Percentiles rank a stretch among this genome's conserved stretches.
Evolutionary conservation across 1,140 invertebrate genomes (phyloP).

Genomic region (Geopemphigus sp.): DNA sequence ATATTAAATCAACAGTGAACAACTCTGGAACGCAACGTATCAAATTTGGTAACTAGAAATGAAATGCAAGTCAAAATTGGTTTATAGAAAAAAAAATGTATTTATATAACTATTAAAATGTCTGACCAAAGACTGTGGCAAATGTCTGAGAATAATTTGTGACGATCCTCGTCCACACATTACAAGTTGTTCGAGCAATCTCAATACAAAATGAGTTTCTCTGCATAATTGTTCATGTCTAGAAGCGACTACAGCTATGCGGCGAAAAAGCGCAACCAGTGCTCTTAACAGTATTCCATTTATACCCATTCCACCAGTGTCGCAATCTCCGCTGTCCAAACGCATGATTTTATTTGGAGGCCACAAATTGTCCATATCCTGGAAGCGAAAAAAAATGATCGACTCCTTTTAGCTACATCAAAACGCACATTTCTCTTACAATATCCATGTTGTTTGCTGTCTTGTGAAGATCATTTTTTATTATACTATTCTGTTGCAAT

Average conservation of each 20-base stretch:
- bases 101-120: background rate
- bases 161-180: constrained; percentile 75
- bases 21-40: constrained; percentile 74
- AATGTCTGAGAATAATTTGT: constrained; percentile 72
- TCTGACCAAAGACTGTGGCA: constrained; percentile 70
- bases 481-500: constrained; percentile 52
- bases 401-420: background rate
- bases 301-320: background rate
- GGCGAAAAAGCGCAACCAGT: constrained; percentile 67
- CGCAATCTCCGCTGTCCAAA: constrained; percentile 44
- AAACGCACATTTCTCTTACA: background rate
- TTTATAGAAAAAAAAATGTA: background rate
- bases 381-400: background rate
- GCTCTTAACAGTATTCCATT: constrained; percentile 60
- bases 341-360: constrained; percentile 53
- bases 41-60: constrained; percentile 66
- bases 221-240: constrained; percentile 75
- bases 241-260: constrained; percentile 71
- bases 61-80: constrained; percentile 13
- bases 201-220: constrained; percentile 81
- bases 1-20: constrained; percentile 69
- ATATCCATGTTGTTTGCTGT: constrained; percentile 47
- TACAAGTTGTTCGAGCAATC: constrained; percentile 77
- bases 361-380: constrained; percentile 52
- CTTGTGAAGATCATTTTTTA: constrained; percentile 49